These are phyloP conservation scores for Choristoneura rosaceana DNA, from an alignment of 2,888 invertebrate species.

Conservation along the genomic window DNA sequence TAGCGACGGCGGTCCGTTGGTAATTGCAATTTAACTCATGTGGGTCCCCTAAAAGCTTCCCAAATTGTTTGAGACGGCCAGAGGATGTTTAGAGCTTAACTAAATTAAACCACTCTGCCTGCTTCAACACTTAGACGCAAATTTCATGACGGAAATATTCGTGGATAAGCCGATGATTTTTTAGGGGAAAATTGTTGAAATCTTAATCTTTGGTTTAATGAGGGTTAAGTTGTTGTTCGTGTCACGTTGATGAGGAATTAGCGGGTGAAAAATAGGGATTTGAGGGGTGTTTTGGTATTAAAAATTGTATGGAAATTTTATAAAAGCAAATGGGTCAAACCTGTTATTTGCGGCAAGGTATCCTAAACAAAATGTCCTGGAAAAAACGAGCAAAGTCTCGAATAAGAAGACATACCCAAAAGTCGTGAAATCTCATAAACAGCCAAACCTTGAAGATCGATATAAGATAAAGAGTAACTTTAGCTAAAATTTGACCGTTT, in stretches of 20 bases:
- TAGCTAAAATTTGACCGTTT: too few relatives aligned
- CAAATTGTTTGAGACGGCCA: slow-evolving; percentile 50
- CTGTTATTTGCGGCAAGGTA: too few relatives aligned
- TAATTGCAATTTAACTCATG: slow-evolving; percentile 49
- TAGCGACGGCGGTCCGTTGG: slow-evolving; percentile 39
- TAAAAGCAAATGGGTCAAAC: too few relatives aligned
- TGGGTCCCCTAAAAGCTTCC: slow-evolving; percentile 49
- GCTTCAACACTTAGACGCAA: slow-evolving; percentile 36
- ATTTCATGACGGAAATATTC: slow-evolving; percentile 38
- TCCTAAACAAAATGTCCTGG: too few relatives aligned
- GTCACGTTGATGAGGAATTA: slow-evolving; percentile 8
- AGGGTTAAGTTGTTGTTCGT: slow-evolving; percentile 14
- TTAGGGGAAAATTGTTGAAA: slow-evolving; percentile 9
- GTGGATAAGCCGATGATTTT: not conserved
- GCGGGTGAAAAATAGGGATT: not conserved
- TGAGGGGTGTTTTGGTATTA: not conserved
- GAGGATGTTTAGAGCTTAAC: slow-evolving; percentile 44
- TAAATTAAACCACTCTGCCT: slow-evolving; percentile 45
- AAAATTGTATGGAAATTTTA: not conserved
- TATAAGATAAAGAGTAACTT: too few relatives aligned
- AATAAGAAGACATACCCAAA: too few relatives aligned
- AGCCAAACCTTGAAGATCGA: too few relatives aligned
- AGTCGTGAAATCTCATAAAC: too few relatives aligned
- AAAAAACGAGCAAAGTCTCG: too few relatives aligned
- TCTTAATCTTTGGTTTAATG: slow-evolving; percentile 17